These are phyloP conservation scores for Phengaris arion DNA, from an alignment of 2,888 invertebrate species.

Conservation along the genomic window DNA sequence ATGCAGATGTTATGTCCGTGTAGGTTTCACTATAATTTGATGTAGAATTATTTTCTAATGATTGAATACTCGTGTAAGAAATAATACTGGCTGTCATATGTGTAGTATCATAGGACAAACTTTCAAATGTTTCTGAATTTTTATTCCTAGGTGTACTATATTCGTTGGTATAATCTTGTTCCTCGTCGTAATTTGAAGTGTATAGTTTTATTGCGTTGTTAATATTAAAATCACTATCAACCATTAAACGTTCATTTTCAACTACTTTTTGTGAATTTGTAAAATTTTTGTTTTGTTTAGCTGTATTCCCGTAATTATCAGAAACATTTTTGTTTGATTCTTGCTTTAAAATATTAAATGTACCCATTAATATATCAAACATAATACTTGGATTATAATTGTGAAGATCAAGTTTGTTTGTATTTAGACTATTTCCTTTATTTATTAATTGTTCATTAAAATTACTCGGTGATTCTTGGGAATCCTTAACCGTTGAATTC, in stretches of 20 bases:
- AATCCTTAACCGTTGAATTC: constrained; percentile 53
- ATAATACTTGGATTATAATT: constrained; percentile 32
- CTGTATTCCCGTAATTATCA: constrained; percentile 15
- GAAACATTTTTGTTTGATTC: constrained; percentile 12
- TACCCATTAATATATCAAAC: constrained; percentile 34
- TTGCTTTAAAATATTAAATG: constrained; percentile 30
- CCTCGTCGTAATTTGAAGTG: neutral
- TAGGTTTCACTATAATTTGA: neutral
- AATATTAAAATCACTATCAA: constrained; percentile 1
- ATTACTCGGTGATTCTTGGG: constrained; percentile 49
- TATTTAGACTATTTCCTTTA: constrained; percentile 36
- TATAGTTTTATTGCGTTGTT: neutral
- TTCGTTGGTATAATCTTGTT: constrained; percentile 6
- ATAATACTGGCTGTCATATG: neutral
- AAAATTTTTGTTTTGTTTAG: constrained; percentile 18
- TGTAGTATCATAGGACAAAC: neutral
- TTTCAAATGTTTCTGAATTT: neutral
- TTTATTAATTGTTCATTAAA: constrained; percentile 51
- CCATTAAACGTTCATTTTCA: constrained; percentile 8
- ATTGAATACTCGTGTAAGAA: constrained; percentile 5
- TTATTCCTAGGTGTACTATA: neutral
- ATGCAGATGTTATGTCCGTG: neutral
- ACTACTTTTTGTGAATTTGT: neutral
- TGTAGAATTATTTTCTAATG: neutral
- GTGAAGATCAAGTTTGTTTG: constrained; percentile 28